Base-by-base conservation (phyloP, 2,797 vertebrate species). In the Sebastes minor region DNA sequence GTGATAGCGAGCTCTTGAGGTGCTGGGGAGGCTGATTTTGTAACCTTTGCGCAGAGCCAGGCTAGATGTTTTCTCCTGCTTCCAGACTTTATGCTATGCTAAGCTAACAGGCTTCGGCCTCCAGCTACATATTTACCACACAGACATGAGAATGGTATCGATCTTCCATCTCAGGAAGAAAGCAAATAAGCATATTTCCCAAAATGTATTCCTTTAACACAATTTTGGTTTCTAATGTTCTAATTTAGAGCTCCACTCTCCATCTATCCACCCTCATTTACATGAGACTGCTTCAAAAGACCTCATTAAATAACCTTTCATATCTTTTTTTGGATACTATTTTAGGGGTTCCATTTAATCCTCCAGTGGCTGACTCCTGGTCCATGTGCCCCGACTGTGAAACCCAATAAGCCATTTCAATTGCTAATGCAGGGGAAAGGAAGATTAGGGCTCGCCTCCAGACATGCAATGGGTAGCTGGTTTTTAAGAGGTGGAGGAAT, bases 351-450 rank as follows among this genome's bases (percentile, higher is more conserved):
- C 20, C 10, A 9, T 65, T 71, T 71, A 84, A 82, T 84, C 76
- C 79, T 71, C 33, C 18, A 20, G 30, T 8, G 57, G 33, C 56
- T 71, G 71, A 68, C 61, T 82, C 32, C 42, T 23, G 59, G 25
- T 82, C 75, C 49, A 49, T 79, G 38, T 57, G 64, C 42, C 9
- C 32, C 46, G 49, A 65, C 71, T 85, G 35, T 72, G 56, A 81
- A 76, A 79, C 59, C 28, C 42, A 73, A 57, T 69, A 42, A 74
- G 33, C 27, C 30, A 63, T 84, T 83, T 63, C 30, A 27, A 57
- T 72, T 82, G 52, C 56, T 67, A 71, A 84, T 68, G 57, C 33
- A 77, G 46, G 12, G 46, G 76, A 82, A 71, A 79, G 46, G 61
- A 55, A 75, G 74, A 78, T 71, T 42, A 81, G 27, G n/a, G 57